These are phyloP conservation scores for Lutra lutra DNA, from an alignment of 2,797 vertebrate genomes.

Conservation along the genomic window DNA sequence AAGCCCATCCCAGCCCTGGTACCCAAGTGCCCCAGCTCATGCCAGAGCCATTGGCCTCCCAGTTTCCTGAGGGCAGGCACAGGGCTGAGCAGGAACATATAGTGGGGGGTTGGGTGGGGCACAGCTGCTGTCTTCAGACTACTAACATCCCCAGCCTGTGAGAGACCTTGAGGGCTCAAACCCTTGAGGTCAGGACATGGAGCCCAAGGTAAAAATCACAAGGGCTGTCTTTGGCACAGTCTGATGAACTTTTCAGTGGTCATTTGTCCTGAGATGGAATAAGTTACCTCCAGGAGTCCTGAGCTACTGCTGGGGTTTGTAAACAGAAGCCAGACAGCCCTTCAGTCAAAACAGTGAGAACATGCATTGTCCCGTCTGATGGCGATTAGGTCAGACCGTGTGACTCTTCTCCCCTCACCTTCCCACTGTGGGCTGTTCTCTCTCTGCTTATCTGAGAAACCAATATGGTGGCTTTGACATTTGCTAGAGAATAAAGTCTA, in stretches of 20 bases:
- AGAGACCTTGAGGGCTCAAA: neutral
- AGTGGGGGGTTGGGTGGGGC: no score
- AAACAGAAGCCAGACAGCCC: neutral
- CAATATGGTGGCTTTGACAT: neutral
- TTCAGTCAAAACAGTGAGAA: neutral
- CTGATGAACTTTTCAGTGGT: neutral
- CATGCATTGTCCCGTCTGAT: neutral
- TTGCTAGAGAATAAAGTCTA: neutral
- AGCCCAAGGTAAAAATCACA: neutral
- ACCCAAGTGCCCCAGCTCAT: neutral
- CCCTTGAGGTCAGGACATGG: neutral
- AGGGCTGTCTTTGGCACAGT: neutral
- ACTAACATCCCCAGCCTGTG: neutral
- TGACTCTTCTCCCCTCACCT: neutral
- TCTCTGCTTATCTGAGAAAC: neutral
- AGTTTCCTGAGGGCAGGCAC: neutral
- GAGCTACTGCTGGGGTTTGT: neutral
- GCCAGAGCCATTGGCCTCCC: neutral
- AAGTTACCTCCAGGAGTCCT: neutral
- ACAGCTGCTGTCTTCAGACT: neutral
- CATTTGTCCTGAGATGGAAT: neutral
- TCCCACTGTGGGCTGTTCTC: neutral
- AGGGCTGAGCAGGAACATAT: neutral
- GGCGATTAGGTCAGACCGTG: neutral
- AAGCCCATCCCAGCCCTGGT: neutral